These are phyloP conservation scores for Scomberomorus guttatus DNA, from an alignment of 2,797 vertebrate genomes.

Conservation along the genomic window DNA sequence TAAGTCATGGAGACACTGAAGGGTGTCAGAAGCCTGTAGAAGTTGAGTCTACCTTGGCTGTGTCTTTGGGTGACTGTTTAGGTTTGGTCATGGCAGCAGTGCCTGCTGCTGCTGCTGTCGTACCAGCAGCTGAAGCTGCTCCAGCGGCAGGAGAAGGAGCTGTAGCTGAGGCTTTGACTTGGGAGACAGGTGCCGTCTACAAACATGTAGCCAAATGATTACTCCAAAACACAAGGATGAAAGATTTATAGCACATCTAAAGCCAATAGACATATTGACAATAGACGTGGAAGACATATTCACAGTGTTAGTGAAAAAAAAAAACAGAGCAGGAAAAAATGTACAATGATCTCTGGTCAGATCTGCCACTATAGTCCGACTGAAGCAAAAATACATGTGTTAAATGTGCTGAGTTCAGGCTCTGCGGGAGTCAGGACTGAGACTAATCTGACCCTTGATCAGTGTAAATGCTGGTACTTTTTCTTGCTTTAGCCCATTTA, in stretches of 20 bases:
- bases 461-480: conserved; percentile 4
- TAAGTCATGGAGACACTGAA: neutral
- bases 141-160: conserved; percentile 43
- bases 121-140: conserved; percentile 18
- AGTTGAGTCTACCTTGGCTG: conserved; percentile 73
- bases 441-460: conserved; percentile 32
- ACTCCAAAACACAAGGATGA: conserved; percentile 31
- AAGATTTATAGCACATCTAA: conserved; percentile 12
- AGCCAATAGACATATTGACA: conserved; percentile 3
- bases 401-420: neutral
- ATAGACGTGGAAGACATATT: neutral
- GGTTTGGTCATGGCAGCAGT: conserved; percentile 42
- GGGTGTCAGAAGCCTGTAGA: neutral
- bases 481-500: conserved; percentile 7
- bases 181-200: conserved; percentile 69
- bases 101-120: neutral
- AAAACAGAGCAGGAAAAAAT: neutral
- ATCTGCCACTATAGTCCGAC: neutral
- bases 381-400: neutral
- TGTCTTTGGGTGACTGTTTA: conserved; percentile 63
- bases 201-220: conserved; percentile 59
- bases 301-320: conserved; percentile 24
- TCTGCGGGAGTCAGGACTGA: neutral
- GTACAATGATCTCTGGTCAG: conserved; percentile 29
- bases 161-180: conserved; percentile 60